Conservation (phyloP, 2,797 vertebrate genomes). For the Hydrocynus forskahlii region DNA sequence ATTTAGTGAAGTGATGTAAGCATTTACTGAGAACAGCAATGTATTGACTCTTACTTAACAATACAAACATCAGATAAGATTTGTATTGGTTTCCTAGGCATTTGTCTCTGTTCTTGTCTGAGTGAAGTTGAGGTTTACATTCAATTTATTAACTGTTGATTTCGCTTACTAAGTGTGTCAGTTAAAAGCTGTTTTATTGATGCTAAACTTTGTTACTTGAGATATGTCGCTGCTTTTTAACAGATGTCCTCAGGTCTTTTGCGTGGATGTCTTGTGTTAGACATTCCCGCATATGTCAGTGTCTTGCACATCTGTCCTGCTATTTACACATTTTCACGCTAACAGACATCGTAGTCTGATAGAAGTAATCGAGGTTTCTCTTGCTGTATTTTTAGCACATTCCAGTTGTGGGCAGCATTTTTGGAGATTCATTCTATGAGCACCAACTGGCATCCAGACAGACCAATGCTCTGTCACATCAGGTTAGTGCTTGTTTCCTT, state of each 20-base stretch:
- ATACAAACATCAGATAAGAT: background rate
- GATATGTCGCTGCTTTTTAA: conserved; percentile 29
- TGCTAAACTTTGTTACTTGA: conserved; percentile 17
- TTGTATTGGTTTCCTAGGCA: background rate
- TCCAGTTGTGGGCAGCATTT: conserved; percentile 92
- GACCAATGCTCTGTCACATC: conserved; percentile 96
- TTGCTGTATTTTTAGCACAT: conserved; percentile 83
- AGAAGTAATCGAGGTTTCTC: conserved; percentile 26
- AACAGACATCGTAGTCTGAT: background rate
- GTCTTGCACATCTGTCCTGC: conserved; percentile 37
- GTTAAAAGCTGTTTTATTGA: conserved; percentile 21
- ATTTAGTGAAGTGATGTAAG: background rate
- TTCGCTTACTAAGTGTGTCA: background rate
- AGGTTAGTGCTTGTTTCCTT: conserved; percentile 78
- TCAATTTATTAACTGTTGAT: conserved; percentile 12
- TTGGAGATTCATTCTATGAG: conserved; percentile 96
- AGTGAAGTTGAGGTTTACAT: background rate
- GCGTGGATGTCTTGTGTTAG: conserved; percentile 43
- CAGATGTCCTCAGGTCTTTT: conserved; percentile 36
- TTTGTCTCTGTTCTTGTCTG: background rate
- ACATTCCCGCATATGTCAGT: conserved; percentile 49
- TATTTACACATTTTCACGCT: conserved; percentile 22
- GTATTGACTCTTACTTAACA: background rate
- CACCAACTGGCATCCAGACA: conserved; percentile 95
- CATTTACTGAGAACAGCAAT: background rate